These are phyloP conservation scores for Diceros bicornis DNA, from an alignment of 2,797 vertebrate species.

Conservation along the genomic window DNA sequence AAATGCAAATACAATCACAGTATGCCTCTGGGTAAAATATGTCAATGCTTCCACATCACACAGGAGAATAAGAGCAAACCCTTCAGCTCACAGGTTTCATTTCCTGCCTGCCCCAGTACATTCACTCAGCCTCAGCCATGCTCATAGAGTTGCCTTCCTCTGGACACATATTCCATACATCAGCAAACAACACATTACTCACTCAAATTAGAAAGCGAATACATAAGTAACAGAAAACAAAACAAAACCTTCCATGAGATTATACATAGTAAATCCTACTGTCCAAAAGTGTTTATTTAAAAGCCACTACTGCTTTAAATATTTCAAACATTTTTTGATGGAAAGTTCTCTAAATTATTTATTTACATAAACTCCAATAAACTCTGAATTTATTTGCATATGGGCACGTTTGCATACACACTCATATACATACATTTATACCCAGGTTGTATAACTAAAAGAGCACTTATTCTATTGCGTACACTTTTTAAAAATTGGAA, in stretches of 20 bases:
- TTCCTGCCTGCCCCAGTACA: background rate
- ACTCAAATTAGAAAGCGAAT: background rate
- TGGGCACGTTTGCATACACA: background rate
- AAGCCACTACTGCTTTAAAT: background rate
- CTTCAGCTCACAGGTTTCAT: background rate
- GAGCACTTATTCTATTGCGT: background rate
- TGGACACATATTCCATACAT: background rate
- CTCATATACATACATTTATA: background rate
- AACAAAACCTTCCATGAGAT: background rate
- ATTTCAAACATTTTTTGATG: background rate
- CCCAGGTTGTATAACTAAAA: background rate
- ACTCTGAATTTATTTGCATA: background rate
- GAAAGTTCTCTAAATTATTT: background rate
- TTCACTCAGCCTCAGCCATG: background rate
- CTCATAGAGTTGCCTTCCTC: background rate
- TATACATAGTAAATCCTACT: background rate
- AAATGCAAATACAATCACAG: background rate
- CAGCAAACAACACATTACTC: background rate
- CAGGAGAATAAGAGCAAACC: background rate
- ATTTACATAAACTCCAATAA: background rate
- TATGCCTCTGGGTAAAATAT: background rate
- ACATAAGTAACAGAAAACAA: background rate
- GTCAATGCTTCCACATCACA: background rate
- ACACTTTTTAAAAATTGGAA: background rate
- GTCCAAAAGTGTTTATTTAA: slow-evolving; percentile 2